A percentile compares a stretch with the other conserved stretches of the same genome.
Conservation (phyloP, 2,113 vertebrate genomes). For the Pseudonaja textilis region DNA sequence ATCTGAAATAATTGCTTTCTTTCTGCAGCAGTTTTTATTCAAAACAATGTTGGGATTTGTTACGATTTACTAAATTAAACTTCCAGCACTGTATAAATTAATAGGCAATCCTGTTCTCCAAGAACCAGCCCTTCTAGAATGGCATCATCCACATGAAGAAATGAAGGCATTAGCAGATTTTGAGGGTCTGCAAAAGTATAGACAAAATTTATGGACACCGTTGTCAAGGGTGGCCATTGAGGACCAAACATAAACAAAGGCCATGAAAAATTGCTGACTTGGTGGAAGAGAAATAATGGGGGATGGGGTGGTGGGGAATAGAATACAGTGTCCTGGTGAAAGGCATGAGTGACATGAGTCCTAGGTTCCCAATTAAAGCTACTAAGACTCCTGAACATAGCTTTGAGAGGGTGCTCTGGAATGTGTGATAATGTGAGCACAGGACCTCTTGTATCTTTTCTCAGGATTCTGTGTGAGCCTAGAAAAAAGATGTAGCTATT, state of each 20-base stretch:
- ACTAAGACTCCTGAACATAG: neutral
- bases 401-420: neutral
- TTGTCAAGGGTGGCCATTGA: neutral
- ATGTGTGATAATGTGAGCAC: neutral
- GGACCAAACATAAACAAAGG: neutral
- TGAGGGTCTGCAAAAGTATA: too few relatives aligned
- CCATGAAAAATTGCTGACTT: neutral
- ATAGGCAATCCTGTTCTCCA: neutral
- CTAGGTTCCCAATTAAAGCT: neutral
- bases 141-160: neutral
- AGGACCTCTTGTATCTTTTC: neutral
- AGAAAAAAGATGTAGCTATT: neutral
- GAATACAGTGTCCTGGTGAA: neutral
- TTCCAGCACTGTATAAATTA: neutral
- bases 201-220: neutral
- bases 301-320: neutral
- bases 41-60: neutral
- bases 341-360: neutral
- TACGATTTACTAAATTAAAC: neutral
- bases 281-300: neutral
- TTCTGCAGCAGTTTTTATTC: neutral
- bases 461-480: neutral
- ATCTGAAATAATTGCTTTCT: neutral
- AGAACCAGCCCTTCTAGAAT: neutral
- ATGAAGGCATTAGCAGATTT: neutral